Evolutionary conservation across 2,113 vertebrate species (phyloP), one percentile per base, ranked within the genome.

Genomic region (Notothenia rossii): DNA sequence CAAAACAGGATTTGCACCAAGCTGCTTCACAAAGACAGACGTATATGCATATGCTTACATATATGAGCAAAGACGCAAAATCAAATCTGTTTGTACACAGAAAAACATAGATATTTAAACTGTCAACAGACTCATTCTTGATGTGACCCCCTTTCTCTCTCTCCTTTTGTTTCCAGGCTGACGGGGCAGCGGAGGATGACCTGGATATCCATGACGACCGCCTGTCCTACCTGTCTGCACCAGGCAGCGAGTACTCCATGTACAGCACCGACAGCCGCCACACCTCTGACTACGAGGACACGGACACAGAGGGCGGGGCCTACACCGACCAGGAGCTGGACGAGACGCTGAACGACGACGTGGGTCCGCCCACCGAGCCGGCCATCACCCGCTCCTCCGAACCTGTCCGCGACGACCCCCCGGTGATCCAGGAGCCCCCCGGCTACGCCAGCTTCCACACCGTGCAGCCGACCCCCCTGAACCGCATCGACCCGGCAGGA

Each of bases 211-310:
- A 99, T 1, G 98, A 99, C 61, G 98, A 99, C 94, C 98, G 98
- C 55, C 96, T 99, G 87, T 99, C 98, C 89, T 99, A 99, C 96
- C 94, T 99, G 92, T 99, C 98, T 7, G 98, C 98, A 61, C 98
- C 98, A 36, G 98, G 98, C 91, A 99, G 98, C 84, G 98, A 99
- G 91, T 99, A 99, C 95, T 99, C 98, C 83, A 99, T 99, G 98
- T 99, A 99, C 96, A 99, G 98, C 95, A 99, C 98, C 64, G 98
- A 99, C 94, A 99, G 98, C 91, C 96, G 98, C 83, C 98, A 99
- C 95, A 99, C 98, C 15, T 99, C 98, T 55, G 98, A 99, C 93
- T 99, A 99, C 14, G 98, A 99, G 89, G 98, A 99, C 93, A 99
- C 98, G n/a, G 98, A 99, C 91, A 99, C 98, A 2, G 98, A 99